A percentile compares a stretch with the other conserved stretches of the same genome.
phyloP scores from a whole-genome alignment of 2,113 vertebrate genomes.

The Gallinago jamesoni region DNA sequence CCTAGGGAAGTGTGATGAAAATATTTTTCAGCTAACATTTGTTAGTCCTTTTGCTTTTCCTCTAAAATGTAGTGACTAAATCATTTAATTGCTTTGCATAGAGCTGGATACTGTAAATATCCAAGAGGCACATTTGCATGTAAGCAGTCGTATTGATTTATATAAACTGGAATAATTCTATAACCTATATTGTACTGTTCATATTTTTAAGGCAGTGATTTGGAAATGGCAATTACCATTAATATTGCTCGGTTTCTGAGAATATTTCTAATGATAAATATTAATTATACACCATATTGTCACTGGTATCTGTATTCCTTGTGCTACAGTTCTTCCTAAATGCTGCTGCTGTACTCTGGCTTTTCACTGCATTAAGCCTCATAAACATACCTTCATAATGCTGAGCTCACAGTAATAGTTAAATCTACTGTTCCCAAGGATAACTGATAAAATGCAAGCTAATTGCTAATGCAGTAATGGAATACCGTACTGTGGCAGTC shows the following conservation, averaged over 20 bases:
- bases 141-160: neutral
- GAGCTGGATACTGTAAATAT: conserved; percentile 8
- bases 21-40: conserved; percentile 22
- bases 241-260: neutral
- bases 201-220: neutral
- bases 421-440: conserved; percentile 23
- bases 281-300: neutral
- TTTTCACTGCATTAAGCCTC: conserved; percentile 49
- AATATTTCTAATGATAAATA: neutral
- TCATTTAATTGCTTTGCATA: conserved; percentile 14
- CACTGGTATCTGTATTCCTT: conserved; percentile 16
- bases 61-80: neutral
- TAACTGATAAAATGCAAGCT: conserved; percentile 47
- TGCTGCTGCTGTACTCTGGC: conserved; percentile 37
- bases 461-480: conserved; percentile 48
- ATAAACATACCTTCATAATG: conserved; percentile 20
- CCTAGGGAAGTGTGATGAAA: neutral
- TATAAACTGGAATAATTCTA: neutral
- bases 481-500: neutral
- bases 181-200: neutral
- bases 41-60: conserved; percentile 20
- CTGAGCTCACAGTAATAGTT: conserved; percentile 18
- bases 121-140: neutral
- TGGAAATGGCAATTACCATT: neutral
- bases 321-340: conserved; percentile 33